Base-by-base conservation (phyloP, 2,888 invertebrate genomes). In the Hypsopygia costalis region DNA sequence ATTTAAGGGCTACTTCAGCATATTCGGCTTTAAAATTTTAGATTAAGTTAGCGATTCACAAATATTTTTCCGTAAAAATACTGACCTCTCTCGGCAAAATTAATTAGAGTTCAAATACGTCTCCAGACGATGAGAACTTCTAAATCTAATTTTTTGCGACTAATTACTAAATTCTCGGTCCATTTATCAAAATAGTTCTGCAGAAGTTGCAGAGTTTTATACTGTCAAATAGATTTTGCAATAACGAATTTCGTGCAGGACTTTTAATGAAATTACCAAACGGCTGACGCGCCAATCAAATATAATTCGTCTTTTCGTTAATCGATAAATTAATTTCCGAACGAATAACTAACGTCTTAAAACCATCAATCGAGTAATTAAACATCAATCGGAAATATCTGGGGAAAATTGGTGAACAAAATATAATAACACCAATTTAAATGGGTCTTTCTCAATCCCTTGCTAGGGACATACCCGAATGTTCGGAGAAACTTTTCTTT, bases 241-340 rank as follows among this genome's bases (percentile, higher is more conserved):
- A 9, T 27, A 16, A 1, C 22, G 34, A 34, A 22, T 22, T 21
- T 21, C 10, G 11, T 12, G 12, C 8, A 9, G 27, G 27, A 35
- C 35, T 25, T 11, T 27, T 27, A 11, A 8, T 16, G 3, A 11
- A 34, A 28, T 9, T 4, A 5, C 25, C 25, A 25, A n/a, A 25
- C 25, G 25, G 25, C 25, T 25, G n/a, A 25, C 11, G n/a, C 22
- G 10, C 28, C 30, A 31, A 37, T 37, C 29, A 36, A 30, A 11
- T 6, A 11, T n/a, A 21, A 37, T 30, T 30, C 21, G 20, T 30
- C 36, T 37, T 37, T 31, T 37, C 36, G 22, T 37, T 36, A 28
- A 28, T 36, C 29, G 28, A 5, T 16, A 10, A 29, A 29, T 29
- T 28, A 36, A 36, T 29, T 36, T 36, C 28, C 16, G 16, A 16